Evolutionary conservation across 2,113 vertebrate genomes (phyloP).

Genomic region (Lasiurus cinereus): DNA sequence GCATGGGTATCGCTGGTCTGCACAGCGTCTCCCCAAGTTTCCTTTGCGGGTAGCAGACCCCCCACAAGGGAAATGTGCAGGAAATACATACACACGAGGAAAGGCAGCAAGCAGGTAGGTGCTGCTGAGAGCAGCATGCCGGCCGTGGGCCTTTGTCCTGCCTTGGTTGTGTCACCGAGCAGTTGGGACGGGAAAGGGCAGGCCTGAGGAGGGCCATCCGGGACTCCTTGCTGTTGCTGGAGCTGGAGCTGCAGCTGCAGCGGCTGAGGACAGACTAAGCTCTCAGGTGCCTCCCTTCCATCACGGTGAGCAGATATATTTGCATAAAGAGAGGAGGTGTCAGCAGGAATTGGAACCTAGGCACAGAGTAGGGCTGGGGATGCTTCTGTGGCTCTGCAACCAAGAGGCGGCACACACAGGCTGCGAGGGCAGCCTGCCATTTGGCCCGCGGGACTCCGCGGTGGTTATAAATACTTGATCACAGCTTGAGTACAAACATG

Average conservation of each 20-base stretch:
- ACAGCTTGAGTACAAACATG: background rate
- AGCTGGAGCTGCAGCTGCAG: no score
- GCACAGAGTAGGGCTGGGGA: background rate
- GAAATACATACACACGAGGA: background rate
- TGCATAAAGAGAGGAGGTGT: background rate
- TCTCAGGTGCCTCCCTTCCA: background rate
- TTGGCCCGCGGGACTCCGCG: background rate
- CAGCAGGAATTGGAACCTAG: background rate
- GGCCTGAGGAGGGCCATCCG: background rate
- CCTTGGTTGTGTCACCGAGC: slow-evolving; percentile 5
- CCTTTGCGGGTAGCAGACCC: slow-evolving; percentile 46
- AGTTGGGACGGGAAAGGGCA: background rate
- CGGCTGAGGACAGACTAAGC: background rate
- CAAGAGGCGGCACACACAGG: background rate
- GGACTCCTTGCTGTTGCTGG: background rate
- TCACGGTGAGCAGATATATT: background rate
- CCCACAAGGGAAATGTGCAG: background rate
- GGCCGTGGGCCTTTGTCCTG: background rate
- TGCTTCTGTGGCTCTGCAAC: background rate
- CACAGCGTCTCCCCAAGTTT: slow-evolving; percentile 56
- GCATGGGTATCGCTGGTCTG: slow-evolving; percentile 62
- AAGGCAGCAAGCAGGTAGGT: slow-evolving; percentile 41
- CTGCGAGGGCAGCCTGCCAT: background rate
- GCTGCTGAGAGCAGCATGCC: background rate
- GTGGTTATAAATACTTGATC: background rate